phyloP scores from a whole-genome alignment of 1,140 invertebrate species.

The Eurosta solidaginis region DNA sequence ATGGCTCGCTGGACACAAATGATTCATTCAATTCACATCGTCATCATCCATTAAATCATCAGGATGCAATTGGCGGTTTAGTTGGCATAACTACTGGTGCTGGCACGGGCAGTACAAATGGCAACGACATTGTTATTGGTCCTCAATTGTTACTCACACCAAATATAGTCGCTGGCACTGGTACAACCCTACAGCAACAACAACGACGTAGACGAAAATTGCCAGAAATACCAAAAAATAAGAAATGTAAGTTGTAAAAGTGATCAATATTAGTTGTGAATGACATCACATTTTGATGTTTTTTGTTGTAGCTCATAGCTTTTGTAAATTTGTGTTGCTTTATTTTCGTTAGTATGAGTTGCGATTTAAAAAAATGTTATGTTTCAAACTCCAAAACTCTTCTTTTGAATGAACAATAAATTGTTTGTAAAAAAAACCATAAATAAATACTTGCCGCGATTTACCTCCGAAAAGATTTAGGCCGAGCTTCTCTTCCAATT shows the following conservation, averaged over 20 bases:
- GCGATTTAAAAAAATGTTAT: too few species aligned
- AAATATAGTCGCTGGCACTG: slow-evolving; percentile 42
- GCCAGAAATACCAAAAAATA: slow-evolving; percentile 85
- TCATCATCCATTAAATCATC: slow-evolving; percentile 55
- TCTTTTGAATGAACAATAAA: too few species aligned
- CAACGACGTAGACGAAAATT: slow-evolving; percentile 77
- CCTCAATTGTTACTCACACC: slow-evolving; percentile 42
- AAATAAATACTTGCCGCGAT: too few species aligned
- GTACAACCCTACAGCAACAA: slow-evolving; percentile 30
- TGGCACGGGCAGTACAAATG: slow-evolving; percentile 33
- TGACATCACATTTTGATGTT: background rate
- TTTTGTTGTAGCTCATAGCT: background rate
- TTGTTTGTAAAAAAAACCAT: too few species aligned
- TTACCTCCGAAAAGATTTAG: too few species aligned
- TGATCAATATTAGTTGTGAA: background rate
- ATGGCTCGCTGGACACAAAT: slow-evolving; percentile 51
- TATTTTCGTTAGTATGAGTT: too few species aligned
- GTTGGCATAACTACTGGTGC: slow-evolving; percentile 39
- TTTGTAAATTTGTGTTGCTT: background rate
- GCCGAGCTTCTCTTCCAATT: too few species aligned
- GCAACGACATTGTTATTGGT: slow-evolving; percentile 6
- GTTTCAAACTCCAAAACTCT: too few species aligned
- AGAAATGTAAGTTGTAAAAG: slow-evolving; percentile 72
- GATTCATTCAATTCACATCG: slow-evolving; percentile 56
- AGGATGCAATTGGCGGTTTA: slow-evolving; percentile 54